phyloP scores from a whole-genome alignment of 2,888 invertebrate species.

The Melanostoma scalare region DNA sequence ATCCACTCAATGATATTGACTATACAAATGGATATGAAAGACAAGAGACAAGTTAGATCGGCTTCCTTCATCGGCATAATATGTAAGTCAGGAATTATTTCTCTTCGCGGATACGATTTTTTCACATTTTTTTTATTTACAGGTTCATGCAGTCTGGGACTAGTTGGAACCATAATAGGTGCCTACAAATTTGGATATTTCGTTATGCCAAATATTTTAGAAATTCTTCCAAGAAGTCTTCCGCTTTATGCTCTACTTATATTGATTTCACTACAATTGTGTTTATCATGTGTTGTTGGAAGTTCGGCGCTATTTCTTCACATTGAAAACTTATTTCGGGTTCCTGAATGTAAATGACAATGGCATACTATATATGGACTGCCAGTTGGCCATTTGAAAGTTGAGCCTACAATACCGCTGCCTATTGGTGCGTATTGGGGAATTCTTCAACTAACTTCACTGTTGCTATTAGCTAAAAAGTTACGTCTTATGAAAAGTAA shows the following conservation, averaged over 20 bases:
- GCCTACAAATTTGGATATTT: conserved; percentile 86
- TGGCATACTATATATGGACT: no score
- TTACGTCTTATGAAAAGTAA: no score
- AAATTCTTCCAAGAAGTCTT: conserved; percentile 86
- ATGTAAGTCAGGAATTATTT: conserved; percentile 82
- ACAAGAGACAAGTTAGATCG: conserved; percentile 87
- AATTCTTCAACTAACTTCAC: no score
- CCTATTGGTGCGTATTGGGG: no score
- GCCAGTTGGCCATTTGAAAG: no score
- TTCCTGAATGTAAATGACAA: conserved; percentile 86
- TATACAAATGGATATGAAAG: conserved; percentile 95
- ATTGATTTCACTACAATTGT: conserved; percentile 89
- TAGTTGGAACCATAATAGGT: conserved; percentile 85
- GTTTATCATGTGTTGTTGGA: conserved; percentile 89
- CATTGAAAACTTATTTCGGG: conserved; percentile 88
- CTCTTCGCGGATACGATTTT: conserved; percentile 38
- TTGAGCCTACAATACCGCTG: no score
- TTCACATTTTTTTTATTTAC: conserved; percentile 4
- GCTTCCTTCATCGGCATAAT: conserved; percentile 89
- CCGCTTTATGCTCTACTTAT: conserved; percentile 87
- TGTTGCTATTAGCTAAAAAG: no score
- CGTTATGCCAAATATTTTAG: conserved; percentile 86
- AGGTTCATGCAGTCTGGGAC: conserved; percentile 86
- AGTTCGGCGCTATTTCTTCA: conserved; percentile 92
- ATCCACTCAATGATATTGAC: conserved; percentile 93